Evolutionary conservation across 2,888 invertebrate species (phyloP).

Genomic region (Alloscopus bannaensis): DNA sequence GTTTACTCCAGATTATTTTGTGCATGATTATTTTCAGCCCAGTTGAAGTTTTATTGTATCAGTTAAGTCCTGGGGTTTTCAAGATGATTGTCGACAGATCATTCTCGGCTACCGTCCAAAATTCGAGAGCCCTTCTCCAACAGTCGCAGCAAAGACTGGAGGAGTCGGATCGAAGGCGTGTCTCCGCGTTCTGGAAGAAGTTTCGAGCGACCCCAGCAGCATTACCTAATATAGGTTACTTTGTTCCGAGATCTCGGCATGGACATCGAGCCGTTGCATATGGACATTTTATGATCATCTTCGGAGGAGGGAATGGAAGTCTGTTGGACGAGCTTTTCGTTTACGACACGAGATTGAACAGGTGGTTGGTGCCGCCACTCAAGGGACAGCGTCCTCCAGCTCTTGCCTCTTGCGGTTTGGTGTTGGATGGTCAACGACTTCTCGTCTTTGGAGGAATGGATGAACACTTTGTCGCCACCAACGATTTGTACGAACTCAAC

Average conservation of each 20-base stretch:
- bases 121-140: too few species aligned
- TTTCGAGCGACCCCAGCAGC: too few species aligned
- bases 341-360: constrained; percentile 97
- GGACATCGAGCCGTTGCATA: constrained; percentile 99
- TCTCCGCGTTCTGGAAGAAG: too few species aligned
- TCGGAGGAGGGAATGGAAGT: constrained; percentile 99
- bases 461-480: constrained; percentile 99
- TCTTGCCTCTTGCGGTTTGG: constrained; percentile 99
- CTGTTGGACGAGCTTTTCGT: constrained; percentile 99
- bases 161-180: too few species aligned
- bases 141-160: too few species aligned
- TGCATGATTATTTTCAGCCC: too few species aligned
- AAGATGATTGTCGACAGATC: too few species aligned
- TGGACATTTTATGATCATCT: constrained; percentile 98
- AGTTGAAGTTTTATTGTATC: too few species aligned
- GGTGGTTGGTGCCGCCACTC: constrained; percentile 99
- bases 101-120: too few species aligned
- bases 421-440: constrained; percentile 97
- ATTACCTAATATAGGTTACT: too few species aligned
- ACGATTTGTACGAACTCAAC: constrained; percentile 97
- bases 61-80: too few species aligned
- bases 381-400: constrained; percentile 97
- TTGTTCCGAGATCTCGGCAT: constrained; percentile 98
- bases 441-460: constrained; percentile 99
- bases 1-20: too few species aligned